Conservation (phyloP, 2,797 vertebrate species). For the Pogoniulus pusillus region DNA sequence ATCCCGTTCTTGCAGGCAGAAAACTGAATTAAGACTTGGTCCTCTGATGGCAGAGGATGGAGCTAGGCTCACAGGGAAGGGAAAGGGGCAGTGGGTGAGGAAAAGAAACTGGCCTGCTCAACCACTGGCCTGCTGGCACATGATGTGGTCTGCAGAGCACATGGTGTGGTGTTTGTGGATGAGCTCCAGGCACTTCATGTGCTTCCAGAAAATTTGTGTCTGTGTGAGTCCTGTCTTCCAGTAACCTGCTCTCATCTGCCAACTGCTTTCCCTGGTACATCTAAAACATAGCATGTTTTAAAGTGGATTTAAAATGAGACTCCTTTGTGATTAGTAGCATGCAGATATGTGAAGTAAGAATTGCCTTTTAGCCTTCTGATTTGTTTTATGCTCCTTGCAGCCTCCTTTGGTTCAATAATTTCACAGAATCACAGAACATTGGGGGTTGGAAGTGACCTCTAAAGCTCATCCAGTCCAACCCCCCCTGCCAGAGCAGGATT, state of each 20-base stretch:
- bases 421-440: no score
- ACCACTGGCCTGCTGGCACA: background rate
- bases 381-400: background rate
- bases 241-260: conserved; percentile 2
- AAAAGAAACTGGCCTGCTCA: background rate
- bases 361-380: conserved; percentile 1
- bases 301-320: background rate
- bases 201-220: conserved; percentile 35
- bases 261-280: background rate
- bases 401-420: background rate
- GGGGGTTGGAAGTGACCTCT: no score
- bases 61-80: background rate
- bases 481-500: no score
- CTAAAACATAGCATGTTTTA: background rate
- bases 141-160: background rate
- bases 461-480: no score
- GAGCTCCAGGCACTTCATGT: background rate
- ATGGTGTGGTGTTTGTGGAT: background rate
- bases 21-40: background rate
- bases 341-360: background rate
- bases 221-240: background rate
- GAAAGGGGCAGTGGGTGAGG: background rate
- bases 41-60: background rate
- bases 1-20: background rate
- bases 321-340: background rate